Conservation (phyloP, 2,797 vertebrate species). For the Lerista edwardsae region DNA sequence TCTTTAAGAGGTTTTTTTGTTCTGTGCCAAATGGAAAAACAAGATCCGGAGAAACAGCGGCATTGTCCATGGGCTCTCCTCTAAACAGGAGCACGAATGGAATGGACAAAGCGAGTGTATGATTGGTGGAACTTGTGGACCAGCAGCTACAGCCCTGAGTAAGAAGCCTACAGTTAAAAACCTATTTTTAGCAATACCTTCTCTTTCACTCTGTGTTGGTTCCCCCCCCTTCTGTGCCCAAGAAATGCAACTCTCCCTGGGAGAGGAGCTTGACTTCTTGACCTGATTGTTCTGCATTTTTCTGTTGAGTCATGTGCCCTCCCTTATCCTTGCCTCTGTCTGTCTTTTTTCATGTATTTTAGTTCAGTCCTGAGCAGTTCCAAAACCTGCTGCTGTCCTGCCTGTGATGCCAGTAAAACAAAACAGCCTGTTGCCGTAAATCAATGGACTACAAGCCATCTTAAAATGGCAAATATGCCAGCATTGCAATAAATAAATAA, state of each 20-base stretch:
- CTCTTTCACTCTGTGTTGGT: not conserved
- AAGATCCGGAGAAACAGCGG: no score
- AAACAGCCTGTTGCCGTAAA: not conserved
- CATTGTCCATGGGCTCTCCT: no score
- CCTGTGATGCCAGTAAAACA: not conserved
- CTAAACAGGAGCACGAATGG: not conserved
- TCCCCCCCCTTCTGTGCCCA: not conserved
- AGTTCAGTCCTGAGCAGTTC: accelerated
- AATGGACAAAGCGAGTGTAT: no score
- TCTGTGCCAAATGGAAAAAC: no score
- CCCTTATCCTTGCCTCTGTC: not conserved
- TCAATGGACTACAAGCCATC: not conserved
- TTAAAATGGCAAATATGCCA: not conserved
- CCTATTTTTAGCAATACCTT: not conserved
- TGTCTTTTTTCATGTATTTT: accelerated
- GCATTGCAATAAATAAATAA: no score
- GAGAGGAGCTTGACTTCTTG: not conserved
- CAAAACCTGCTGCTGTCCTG: not conserved
- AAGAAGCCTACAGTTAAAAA: not conserved
- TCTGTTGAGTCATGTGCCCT: not conserved
- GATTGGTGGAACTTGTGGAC: not conserved
- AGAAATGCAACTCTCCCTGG: not conserved
- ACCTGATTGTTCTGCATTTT: accelerated
- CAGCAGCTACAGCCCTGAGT: not conserved
- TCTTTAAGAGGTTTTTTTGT: no score